Evolutionary conservation across 35 echinoderm and acorn worm genomes (phyloP).

Genomic region (Apostichopus japonicus): DNA sequence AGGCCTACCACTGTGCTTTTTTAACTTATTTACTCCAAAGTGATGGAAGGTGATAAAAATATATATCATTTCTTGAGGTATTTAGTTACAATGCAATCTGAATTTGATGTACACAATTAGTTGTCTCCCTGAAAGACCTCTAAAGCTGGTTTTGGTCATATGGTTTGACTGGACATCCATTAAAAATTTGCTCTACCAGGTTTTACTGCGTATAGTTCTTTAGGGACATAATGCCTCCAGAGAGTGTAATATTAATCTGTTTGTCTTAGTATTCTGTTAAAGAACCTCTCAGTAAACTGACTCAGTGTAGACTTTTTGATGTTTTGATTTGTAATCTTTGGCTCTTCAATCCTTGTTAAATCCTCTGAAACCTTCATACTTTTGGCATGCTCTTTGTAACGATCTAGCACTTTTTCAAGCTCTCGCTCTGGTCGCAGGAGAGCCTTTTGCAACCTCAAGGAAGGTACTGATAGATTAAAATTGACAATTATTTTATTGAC

Average conservation of each 20-base stretch:
- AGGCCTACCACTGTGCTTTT: no score
- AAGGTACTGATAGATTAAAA: conserved; percentile 73
- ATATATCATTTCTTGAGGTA: no score
- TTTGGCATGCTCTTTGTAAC: not conserved
- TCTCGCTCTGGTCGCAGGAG: conserved; percentile 64
- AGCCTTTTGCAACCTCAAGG: conserved; percentile 54
- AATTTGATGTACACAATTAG: no score
- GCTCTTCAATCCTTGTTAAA: not conserved
- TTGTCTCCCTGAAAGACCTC: no score
- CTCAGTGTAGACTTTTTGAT: not conserved
- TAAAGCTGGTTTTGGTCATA: no score
- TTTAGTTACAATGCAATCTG: no score
- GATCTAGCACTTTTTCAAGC: conserved; percentile 57
- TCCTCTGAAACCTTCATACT: not conserved
- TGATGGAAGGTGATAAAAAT: no score
- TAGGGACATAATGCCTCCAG: no score
- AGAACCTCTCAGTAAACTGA: not conserved
- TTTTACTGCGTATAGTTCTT: no score
- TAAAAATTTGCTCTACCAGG: no score
- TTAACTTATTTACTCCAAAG: no score
- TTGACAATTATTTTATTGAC: conserved; percentile 77
- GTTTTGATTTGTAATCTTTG: not conserved
- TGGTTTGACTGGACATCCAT: no score
- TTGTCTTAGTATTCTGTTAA: not conserved
- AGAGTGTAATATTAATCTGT: not conserved